A percentile compares a stretch with the other conserved stretches of the same genome.
These are phyloP conservation scores for Limonius californicus DNA, from an alignment of 1,140 invertebrate species.

Conservation along the genomic window DNA sequence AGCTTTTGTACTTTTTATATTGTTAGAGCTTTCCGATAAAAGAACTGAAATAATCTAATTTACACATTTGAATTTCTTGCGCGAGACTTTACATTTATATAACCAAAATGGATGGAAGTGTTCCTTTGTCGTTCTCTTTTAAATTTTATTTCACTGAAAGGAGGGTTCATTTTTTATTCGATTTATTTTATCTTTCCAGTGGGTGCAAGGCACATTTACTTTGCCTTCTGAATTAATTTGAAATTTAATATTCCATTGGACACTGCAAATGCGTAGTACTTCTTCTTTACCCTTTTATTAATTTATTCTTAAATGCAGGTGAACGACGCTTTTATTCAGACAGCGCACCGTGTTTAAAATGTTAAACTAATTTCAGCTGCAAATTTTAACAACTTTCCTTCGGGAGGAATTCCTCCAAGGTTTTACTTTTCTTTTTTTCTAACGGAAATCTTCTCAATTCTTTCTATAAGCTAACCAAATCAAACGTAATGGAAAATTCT, in stretches of 20 bases:
- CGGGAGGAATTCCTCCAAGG: too few species aligned
- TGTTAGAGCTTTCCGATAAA: slow-evolving; percentile 39
- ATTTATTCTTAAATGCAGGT: slow-evolving; percentile 1
- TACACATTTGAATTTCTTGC: slow-evolving; percentile 36
- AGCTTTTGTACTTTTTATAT: slow-evolving; percentile 38
- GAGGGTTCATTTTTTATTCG: slow-evolving; percentile 24
- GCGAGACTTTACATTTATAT: slow-evolving; percentile 39
- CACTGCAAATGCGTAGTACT: neutral
- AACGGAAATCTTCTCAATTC: too few species aligned
- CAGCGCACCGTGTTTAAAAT: neutral
- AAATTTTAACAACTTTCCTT: neutral
- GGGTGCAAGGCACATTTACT: slow-evolving; percentile 13
- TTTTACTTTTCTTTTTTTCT: too few species aligned
- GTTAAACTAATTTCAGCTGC: neutral
- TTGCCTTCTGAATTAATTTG: slow-evolving; percentile 15
- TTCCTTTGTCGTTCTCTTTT: slow-evolving; percentile 26
- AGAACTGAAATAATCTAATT: slow-evolving; percentile 42
- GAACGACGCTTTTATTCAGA: neutral
- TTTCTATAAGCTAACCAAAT: too few species aligned
- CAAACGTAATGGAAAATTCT: too few species aligned
- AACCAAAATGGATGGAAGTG: slow-evolving; percentile 39
- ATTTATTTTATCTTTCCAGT: slow-evolving; percentile 25
- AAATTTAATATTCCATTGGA: slow-evolving; percentile 15
- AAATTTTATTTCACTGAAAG: slow-evolving; percentile 22
- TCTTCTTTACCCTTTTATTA: slow-evolving; percentile 6